These are phyloP conservation scores for Archilochus colubris DNA, from an alignment of 2,113 vertebrate genomes.

Conservation along the genomic window DNA sequence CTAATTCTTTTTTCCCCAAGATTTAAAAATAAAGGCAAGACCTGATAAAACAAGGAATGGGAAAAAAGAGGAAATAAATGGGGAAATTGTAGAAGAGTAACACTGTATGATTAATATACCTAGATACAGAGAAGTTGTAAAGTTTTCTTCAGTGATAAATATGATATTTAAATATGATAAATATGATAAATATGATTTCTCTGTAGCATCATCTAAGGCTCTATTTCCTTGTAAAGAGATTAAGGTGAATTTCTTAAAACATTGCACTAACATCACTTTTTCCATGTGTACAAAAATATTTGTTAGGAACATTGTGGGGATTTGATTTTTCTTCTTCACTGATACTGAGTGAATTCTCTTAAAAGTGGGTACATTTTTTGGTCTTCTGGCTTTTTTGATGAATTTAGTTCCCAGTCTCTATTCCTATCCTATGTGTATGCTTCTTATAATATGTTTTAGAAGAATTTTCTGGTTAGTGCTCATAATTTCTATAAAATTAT, in stretches of 20 bases:
- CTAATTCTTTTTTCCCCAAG: background rate
- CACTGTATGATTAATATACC: background rate
- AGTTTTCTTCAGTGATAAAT: background rate
- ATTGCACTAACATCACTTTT: background rate
- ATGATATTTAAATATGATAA: too few species aligned
- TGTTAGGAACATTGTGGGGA: background rate
- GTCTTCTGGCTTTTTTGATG: background rate
- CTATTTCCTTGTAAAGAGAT: background rate
- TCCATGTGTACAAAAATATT: background rate
- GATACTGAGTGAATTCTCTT: background rate
- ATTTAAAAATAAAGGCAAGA: background rate
- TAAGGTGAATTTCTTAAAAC: background rate
- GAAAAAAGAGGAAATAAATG: background rate
- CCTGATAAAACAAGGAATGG: background rate
- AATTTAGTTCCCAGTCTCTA: background rate
- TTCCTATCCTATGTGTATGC: background rate
- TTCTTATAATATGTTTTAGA: background rate
- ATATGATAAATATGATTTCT: background rate
- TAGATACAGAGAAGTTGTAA: background rate
- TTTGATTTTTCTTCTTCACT: background rate
- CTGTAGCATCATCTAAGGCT: background rate
- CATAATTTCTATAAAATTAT: background rate
- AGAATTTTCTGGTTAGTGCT: slow-evolving; percentile 2
- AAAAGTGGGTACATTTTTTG: background rate
- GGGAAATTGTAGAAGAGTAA: background rate